Percentiles rank a stretch among this genome's conserved stretches.
These are phyloP conservation scores for Dryadula phaetusa DNA, from an alignment of 2,888 invertebrate genomes.

Conservation along the genomic window DNA sequence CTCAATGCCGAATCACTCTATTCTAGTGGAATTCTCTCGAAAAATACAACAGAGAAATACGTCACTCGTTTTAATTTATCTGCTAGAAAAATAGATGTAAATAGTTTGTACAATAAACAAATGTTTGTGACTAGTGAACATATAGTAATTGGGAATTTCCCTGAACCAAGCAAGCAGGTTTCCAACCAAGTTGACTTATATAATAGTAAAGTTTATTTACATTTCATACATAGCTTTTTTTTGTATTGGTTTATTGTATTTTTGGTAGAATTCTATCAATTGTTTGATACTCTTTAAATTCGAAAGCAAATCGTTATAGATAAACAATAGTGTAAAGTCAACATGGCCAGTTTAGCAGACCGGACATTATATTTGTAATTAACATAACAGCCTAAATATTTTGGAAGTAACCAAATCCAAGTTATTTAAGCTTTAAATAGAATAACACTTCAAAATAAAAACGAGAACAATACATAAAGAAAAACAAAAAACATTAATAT, in stretches of 20 bases:
- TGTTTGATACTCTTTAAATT: not conserved
- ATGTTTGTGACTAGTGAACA: not conserved
- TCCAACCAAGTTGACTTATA: not conserved
- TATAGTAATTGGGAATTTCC: not conserved
- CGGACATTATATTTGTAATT: not conserved
- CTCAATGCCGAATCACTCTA: not conserved
- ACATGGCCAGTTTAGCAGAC: conserved; percentile 13
- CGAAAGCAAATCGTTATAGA: not conserved
- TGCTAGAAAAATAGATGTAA: not conserved
- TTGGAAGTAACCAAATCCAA: not conserved
- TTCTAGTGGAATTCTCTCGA: not conserved
- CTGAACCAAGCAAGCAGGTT: not conserved
- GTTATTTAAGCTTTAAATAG: not conserved
- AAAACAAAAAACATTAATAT: conserved; percentile 8
- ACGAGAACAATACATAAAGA: not conserved
- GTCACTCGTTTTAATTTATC: not conserved
- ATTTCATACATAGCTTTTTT: too few relatives aligned
- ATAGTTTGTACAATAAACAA: not conserved
- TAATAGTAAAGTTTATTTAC: too few relatives aligned
- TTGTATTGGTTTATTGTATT: too few relatives aligned
- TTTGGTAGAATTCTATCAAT: not conserved
- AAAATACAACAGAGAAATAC: not conserved
- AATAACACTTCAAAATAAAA: conserved; percentile 5
- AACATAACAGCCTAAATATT: conserved; percentile 1
- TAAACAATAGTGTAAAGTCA: not conserved